These are phyloP conservation scores for Heliconius hewitsoni DNA, from an alignment of 1,140 invertebrate genomes.

Conservation along the genomic window DNA sequence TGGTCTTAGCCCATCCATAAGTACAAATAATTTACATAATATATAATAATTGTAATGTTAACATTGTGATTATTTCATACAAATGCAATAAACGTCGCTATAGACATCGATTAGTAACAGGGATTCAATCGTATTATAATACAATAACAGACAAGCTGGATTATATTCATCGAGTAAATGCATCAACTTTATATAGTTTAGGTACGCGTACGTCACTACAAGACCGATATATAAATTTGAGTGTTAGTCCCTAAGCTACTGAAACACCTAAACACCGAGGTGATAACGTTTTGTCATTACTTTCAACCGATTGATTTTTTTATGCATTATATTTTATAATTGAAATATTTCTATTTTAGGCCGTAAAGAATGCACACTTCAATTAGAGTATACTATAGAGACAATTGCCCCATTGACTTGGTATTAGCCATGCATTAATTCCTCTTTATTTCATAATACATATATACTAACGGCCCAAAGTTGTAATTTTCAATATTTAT, in stretches of 20 bases:
- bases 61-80: conserved; percentile 36
- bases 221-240: conserved; percentile 48
- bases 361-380: neutral
- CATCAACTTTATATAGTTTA: conserved; percentile 30
- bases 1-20: conserved; percentile 72
- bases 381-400: too few relatives aligned
- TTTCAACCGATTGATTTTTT: neutral
- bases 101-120: conserved; percentile 37
- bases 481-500: too few relatives aligned
- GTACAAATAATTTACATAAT: conserved; percentile 56
- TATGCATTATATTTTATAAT: neutral
- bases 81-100: conserved; percentile 32
- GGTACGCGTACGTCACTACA: conserved; percentile 42
- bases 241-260: conserved; percentile 57
- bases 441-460: too few relatives aligned
- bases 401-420: too few relatives aligned
- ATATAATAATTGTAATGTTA: conserved; percentile 40
- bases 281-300: conserved; percentile 52
- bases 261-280: conserved; percentile 70
- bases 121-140: conserved; percentile 51
- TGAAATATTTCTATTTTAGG: neutral
- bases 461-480: too few relatives aligned
- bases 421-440: too few relatives aligned
- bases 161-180: conserved; percentile 45
- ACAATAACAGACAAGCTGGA: conserved; percentile 59